A percentile compares a stretch with the other conserved stretches of the same genome.
phyloP scores from a whole-genome alignment of 30 jellyfish, hydroid and myxozoan species.

The Turritopsis dohrnii region DNA sequence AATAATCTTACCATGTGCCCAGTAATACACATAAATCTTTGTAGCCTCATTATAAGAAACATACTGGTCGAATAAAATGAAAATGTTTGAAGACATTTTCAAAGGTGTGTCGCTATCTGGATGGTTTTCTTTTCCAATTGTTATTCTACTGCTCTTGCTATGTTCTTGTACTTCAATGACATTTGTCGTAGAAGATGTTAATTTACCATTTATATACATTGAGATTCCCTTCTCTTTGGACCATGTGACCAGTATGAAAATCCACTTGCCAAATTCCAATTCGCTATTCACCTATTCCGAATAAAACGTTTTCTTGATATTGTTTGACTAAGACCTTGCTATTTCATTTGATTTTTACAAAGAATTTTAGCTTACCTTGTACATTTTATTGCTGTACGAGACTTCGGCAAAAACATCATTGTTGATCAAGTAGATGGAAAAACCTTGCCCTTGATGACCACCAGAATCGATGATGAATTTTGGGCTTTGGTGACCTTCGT shows the following conservation, averaged over 20 bases:
- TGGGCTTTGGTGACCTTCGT: constrained; percentile 59
- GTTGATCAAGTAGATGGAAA: constrained; percentile 68
- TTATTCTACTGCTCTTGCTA: constrained; percentile 57
- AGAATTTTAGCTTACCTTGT: constrained; percentile 56
- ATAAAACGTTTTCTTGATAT: background rate
- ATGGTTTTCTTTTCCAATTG: constrained; percentile 58
- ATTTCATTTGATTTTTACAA: background rate
- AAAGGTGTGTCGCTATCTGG: constrained; percentile 28
- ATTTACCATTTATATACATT: constrained; percentile 75
- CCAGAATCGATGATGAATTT: constrained; percentile 90
- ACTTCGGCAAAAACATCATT: constrained; percentile 74
- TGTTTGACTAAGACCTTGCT: background rate
- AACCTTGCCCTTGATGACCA: constrained; percentile 98
- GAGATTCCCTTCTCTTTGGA: constrained; percentile 65
- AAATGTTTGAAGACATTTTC: constrained; percentile 29
- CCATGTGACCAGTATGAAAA: constrained; percentile 82
- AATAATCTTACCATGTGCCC: constrained; percentile 87
- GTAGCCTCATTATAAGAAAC: constrained; percentile 72
- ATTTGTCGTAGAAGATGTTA: constrained; percentile 42
- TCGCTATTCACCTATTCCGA: constrained; percentile 52
- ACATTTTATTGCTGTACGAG: constrained; percentile 76
- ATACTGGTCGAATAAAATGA: constrained; percentile 63
- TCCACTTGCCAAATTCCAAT: constrained; percentile 48
- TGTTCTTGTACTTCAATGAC: constrained; percentile 70
- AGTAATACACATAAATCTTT: constrained; percentile 66